Base-by-base conservation (phyloP, 2,888 invertebrate genomes). In the Mamestra brassicae region DNA sequence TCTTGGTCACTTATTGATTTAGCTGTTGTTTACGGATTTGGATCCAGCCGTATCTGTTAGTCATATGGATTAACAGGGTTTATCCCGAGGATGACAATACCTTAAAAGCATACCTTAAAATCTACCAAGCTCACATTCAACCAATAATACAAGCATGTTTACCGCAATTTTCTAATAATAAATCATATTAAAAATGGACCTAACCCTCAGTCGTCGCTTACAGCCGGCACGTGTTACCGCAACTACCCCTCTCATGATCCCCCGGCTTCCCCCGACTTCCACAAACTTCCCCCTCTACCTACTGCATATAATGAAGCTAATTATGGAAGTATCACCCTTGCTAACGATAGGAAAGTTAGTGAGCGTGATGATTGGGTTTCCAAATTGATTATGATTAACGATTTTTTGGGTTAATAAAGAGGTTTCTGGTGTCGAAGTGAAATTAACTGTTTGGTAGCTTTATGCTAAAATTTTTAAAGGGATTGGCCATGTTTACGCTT, bases 291-390 rank as follows among this genome's bases (percentile, higher is more conserved):
- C 71, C 64, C 47, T 45, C 50, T 81, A 78, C 76, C 73, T 82
- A 84, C 68, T 69, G 80, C 76, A 69, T 83, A 82, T 87, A 86
- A 88, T 83, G 81, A 84, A 81, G 81, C 73, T 80, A 83, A 82
- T 86, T 85, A 85, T 68, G 65, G 71, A 62, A 61, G 78, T 71
- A 76, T 71, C 74, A 71, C 74, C 76, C 77, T 57, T 54, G 67
- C 76, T 78, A 78, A 73, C 74, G 80, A 60, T 67, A 79, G 60
- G 65, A 65, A 69, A 76, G 60, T 66, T 60, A 10, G 63, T 58
- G 58, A 78, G 54, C 61, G 45, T 62, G 64, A 67, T 72, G 66
- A 71, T 78, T 61, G 60, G 38, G 47, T 58, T 71, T 2, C 7
- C n/a, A 70, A 84, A 84, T 69, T 60, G 58, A 83, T 78, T 77